Evolutionary conservation across 2,113 vertebrate species (phyloP), one percentile per base, ranked within the genome.

Genomic region (Lepus timidus): DNA sequence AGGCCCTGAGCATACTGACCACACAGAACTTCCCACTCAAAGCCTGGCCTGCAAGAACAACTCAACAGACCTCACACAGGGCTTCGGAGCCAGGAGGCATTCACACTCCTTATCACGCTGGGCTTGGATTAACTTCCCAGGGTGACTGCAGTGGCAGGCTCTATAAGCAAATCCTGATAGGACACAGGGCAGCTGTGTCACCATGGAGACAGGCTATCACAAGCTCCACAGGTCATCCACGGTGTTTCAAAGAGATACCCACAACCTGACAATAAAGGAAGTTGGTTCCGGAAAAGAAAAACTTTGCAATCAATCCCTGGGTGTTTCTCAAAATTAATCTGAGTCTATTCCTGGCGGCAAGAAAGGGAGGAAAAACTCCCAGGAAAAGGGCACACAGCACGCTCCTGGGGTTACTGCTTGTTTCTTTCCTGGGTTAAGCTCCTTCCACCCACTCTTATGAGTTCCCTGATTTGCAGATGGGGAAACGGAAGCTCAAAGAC

Each of bases 71-170:
- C 58, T 71, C n/a, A 64, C 80, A 16, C 29, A 31, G n/a, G 92
- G 93, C 95, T 62, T 51, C 36, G 70, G 90, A 75, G 74, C 65
- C 44, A 76, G 74, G 71, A 92, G 49, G 85, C 71, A 70, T 91
- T 95, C 90, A 90, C 29, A 92, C 5, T 44, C 82, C 85, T 96
- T 87, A 94, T 95, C 88, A 85, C 0, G 94, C 95, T 95, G 95
- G 36, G 92, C 90, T 87, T 90, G 93, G 73, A 96, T 96, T 96
- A 97, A 97, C 71, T 95, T 79, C 83, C 90, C 71, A 79, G 94
- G 75, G 95, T 96, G 94, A 96, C 86, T 67, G 61, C 91, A 94
- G 93, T 58, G 93, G 95, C 96, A 96, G 90, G 92, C 65, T 93
- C 90, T 92, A 96, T 22, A 93, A 55, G 71, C 83, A 95, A 96